phyloP scores from a whole-genome alignment of 1,140 invertebrate species.

The Drosophila miranda region DNA sequence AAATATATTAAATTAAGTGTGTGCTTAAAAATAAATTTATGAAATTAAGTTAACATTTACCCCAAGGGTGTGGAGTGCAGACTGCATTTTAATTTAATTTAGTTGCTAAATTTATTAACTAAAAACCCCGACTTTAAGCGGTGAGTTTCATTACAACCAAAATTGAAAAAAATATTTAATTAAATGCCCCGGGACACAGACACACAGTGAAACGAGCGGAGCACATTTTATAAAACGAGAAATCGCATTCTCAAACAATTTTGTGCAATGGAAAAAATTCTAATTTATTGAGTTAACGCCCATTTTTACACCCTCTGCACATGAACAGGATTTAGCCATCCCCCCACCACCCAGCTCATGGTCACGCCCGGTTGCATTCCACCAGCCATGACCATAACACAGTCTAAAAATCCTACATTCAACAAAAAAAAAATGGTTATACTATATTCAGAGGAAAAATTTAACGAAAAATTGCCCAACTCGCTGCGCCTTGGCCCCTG shows the following conservation, averaged over 20 bases:
- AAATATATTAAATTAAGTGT: constrained; percentile 15
- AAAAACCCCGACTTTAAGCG: constrained; percentile 9
- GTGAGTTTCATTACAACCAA: constrained; percentile 25
- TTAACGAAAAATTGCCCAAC: constrained; percentile 52
- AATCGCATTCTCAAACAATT: constrained; percentile 51
- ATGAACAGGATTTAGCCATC: constrained; percentile 30
- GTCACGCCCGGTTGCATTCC: constrained; percentile 21
- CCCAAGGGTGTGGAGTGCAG: neutral
- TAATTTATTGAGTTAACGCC: constrained; percentile 74
- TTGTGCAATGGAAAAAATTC: constrained; percentile 60
- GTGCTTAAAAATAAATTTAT: neutral
- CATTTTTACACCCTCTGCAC: constrained; percentile 67
- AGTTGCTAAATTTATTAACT: neutral
- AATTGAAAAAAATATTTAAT: constrained; percentile 55
- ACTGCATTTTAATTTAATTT: constrained; percentile 5
- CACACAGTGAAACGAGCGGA: constrained; percentile 11
- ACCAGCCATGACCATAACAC: constrained; percentile 45
- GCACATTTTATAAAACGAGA: constrained; percentile 10
- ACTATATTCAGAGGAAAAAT: constrained; percentile 37
- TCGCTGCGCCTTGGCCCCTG: constrained; percentile 19
- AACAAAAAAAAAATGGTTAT: constrained; percentile 32
- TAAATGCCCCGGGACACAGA: constrained; percentile 26
- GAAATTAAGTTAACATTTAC: constrained; percentile 5
- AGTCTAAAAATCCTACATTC: constrained; percentile 36
- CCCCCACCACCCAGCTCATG: neutral